Evolutionary conservation across 2,797 vertebrate genomes (phyloP).

Genomic region (Hafferia zeledoni): DNA sequence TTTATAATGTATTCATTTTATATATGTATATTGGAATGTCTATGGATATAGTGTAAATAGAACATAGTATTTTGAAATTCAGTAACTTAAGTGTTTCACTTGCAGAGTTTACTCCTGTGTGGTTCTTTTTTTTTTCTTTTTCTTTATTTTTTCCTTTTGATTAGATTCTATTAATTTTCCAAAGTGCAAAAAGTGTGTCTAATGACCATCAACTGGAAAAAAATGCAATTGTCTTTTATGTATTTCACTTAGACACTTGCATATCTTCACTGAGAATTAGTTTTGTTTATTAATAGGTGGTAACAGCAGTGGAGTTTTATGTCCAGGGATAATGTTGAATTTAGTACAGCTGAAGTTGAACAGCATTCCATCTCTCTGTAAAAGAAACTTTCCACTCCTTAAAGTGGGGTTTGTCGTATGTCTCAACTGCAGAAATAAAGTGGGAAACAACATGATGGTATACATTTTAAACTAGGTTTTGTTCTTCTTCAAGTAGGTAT

Average conservation of each 20-base stretch:
- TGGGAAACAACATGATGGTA: background rate
- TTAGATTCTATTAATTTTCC: background rate
- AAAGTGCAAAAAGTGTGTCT: background rate
- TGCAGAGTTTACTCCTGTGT: background rate
- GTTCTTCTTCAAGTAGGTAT: conserved; percentile 8
- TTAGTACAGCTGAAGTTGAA: background rate
- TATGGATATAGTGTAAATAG: background rate
- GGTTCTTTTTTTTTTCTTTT: background rate
- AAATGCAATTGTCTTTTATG: background rate
- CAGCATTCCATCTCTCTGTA: background rate
- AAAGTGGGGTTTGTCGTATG: background rate
- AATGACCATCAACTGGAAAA: background rate
- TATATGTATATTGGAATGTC: background rate
- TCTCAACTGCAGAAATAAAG: background rate
- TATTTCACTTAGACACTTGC: background rate
- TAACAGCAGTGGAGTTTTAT: background rate
- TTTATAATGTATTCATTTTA: background rate
- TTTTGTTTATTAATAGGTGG: background rate
- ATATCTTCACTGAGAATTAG: background rate
- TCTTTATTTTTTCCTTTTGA: background rate
- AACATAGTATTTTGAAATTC: background rate
- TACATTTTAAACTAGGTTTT: conserved; percentile 29
- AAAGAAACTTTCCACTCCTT: background rate
- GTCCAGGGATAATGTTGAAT: background rate
- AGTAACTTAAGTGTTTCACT: background rate